Conservation (phyloP, 1,140 invertebrate genomes). For the Drosophila willistoni region DNA sequence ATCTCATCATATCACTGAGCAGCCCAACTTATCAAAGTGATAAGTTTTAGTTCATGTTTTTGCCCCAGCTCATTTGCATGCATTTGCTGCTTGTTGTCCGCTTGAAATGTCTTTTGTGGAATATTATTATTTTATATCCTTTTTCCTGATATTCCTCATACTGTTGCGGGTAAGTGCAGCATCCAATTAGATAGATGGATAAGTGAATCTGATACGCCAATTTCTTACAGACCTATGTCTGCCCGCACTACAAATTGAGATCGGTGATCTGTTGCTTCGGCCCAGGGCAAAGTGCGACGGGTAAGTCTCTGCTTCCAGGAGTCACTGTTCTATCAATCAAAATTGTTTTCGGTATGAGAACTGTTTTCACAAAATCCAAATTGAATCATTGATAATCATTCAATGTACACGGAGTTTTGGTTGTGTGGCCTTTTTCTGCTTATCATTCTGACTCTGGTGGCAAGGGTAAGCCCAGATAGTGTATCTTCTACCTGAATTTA, state of each 20-base stretch:
- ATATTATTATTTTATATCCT: conserved; percentile 54
- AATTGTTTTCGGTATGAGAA: conserved; percentile 17
- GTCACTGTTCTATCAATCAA: conserved; percentile 10
- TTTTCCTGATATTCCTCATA: conserved; percentile 48
- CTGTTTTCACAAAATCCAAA: conserved; percentile 1
- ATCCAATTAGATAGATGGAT: too few species aligned
- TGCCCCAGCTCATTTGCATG: conserved; percentile 37
- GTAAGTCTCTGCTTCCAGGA: conserved; percentile 27
- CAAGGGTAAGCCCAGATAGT: conserved; percentile 45
- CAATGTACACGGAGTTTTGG: conserved; percentile 65
- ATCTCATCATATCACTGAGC: conserved; percentile 31
- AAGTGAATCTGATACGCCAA: not conserved
- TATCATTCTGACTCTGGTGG: conserved; percentile 47
- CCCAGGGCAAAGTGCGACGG: conserved; percentile 22
- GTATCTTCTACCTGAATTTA: not conserved
- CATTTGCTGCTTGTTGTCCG: conserved; percentile 15
- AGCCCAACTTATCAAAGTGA: conserved; percentile 32
- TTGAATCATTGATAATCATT: conserved; percentile 11
- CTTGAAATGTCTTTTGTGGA: conserved; percentile 48
- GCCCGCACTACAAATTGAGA: conserved; percentile 48
- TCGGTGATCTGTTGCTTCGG: conserved; percentile 35
- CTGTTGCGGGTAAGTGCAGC: conserved; percentile 41
- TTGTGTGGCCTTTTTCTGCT: conserved; percentile 59
- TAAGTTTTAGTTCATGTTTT: not conserved
- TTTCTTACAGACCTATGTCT: conserved; percentile 37